Evolutionary conservation across 2,797 vertebrate genomes (phyloP).

Genomic region (Neoniphon sammara): DNA sequence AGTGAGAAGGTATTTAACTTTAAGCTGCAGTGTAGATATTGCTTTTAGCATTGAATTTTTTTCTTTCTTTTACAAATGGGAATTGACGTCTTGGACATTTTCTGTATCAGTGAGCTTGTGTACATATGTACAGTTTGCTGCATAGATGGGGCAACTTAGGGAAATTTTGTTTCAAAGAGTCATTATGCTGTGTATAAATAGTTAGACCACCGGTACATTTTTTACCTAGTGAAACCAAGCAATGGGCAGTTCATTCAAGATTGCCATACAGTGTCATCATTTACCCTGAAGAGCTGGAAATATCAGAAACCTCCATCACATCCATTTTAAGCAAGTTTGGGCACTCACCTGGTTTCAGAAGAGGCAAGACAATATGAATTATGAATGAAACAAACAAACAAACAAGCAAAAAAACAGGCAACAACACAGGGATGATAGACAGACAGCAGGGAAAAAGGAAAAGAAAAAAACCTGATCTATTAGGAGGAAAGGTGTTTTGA

Average conservation of each 20-base stretch:
- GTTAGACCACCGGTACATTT: slow-evolving; percentile 73
- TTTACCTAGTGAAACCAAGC: slow-evolving; percentile 64
- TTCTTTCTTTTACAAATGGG: slow-evolving; percentile 40
- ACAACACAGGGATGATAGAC: slow-evolving; percentile 65
- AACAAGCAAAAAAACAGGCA: slow-evolving; percentile 29
- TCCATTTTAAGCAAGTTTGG: slow-evolving; percentile 67
- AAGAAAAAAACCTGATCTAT: slow-evolving; percentile 58
- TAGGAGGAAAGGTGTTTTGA: slow-evolving; percentile 59
- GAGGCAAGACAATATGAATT: slow-evolving; percentile 70
- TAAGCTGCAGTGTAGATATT: slow-evolving; percentile 74
- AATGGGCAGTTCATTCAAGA: slow-evolving; percentile 59
- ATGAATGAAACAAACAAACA: slow-evolving; percentile 58
- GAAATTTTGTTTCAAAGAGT: slow-evolving; percentile 77
- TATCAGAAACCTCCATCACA: slow-evolving; percentile 64
- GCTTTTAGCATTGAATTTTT: slow-evolving; percentile 63
- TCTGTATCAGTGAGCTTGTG: slow-evolving; percentile 68
- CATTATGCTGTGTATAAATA: slow-evolving; percentile 62
- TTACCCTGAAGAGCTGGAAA: slow-evolving; percentile 64
- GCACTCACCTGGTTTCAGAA: slow-evolving; percentile 69
- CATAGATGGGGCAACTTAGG: slow-evolving; percentile 70
- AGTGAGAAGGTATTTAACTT: slow-evolving; percentile 81
- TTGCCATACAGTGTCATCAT: slow-evolving; percentile 81
- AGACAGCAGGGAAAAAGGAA: slow-evolving; percentile 52
- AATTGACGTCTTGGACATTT: slow-evolving; percentile 79
- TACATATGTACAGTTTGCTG: slow-evolving; percentile 63